phyloP scores from a whole-genome alignment of 2,797 vertebrate genomes.

The Naso thynnoides region DNA sequence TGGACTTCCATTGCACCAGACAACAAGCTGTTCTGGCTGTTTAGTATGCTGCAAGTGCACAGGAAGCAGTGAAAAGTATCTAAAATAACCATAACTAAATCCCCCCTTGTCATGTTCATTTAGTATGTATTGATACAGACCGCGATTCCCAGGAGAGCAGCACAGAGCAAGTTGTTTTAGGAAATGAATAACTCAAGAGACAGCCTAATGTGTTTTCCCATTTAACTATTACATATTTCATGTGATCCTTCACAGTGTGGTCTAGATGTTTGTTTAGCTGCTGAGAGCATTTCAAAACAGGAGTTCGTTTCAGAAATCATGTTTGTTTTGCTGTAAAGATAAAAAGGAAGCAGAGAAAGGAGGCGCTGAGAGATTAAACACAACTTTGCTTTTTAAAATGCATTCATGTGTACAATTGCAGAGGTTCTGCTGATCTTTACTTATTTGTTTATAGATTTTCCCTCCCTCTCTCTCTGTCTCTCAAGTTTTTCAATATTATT shows the following conservation, averaged over 20 bases:
- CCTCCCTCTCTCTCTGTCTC: neutral
- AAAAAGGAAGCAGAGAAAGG: slow-evolving; percentile 9
- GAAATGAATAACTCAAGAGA: slow-evolving; percentile 60
- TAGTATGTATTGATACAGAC: slow-evolving; percentile 40
- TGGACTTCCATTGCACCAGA: slow-evolving; percentile 21
- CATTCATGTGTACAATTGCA: neutral
- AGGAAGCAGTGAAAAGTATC: slow-evolving; percentile 9
- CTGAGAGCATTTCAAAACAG: slow-evolving; percentile 43
- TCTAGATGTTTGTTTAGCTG: slow-evolving; percentile 58
- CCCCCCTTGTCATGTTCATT: slow-evolving; percentile 53
- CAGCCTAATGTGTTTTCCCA: slow-evolving; percentile 44
- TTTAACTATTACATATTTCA: slow-evolving; percentile 68
- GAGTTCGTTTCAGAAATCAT: slow-evolving; percentile 33
- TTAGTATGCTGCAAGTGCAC: neutral
- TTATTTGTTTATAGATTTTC: neutral
- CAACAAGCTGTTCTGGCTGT: slow-evolving; percentile 3
- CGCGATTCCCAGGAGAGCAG: slow-evolving; percentile 20
- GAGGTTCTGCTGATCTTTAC: slow-evolving; percentile 2
- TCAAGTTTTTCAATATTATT: neutral
- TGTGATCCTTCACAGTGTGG: slow-evolving; percentile 53
- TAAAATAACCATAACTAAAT: slow-evolving; percentile 17
- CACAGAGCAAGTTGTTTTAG: slow-evolving; percentile 44
- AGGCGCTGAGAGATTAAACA: neutral
- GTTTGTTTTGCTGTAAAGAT: slow-evolving; percentile 57
- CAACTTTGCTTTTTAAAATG: slow-evolving; percentile 28